Evolutionary conservation across 2,888 invertebrate genomes (phyloP).

Genomic region (Amiota mariae): DNA sequence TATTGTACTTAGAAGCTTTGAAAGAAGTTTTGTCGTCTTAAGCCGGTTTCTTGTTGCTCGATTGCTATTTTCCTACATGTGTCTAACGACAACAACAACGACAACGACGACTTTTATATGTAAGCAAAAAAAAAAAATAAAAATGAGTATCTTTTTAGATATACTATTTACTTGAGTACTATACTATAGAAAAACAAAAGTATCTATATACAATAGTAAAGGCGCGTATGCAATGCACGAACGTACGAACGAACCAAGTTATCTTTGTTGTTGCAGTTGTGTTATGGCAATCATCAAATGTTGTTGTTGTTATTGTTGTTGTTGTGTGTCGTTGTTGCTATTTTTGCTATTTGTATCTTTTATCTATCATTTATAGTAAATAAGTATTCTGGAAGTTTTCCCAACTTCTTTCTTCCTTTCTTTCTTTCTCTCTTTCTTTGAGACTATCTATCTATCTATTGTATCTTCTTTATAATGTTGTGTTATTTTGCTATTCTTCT

Average conservation of each 20-base stretch:
- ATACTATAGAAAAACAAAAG: background rate
- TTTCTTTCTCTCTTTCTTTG: slow-evolving; percentile 16
- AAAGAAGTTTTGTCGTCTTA: slow-evolving; percentile 22
- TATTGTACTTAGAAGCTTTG: slow-evolving; percentile 26
- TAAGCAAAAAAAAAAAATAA: slow-evolving; percentile 16
- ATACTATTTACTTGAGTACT: background rate
- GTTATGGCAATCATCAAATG: slow-evolving; percentile 33
- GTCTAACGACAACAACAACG: slow-evolving; percentile 17
- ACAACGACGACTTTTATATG: slow-evolving; percentile 29
- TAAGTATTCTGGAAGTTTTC: background rate
- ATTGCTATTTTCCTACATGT: slow-evolving; percentile 54
- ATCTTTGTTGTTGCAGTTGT: slow-evolving; percentile 28
- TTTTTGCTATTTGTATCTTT: slow-evolving; percentile 21
- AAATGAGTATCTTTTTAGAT: slow-evolving; percentile 14
- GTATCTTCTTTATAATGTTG: background rate
- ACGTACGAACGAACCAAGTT: slow-evolving; percentile 28
- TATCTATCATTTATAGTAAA: slow-evolving; percentile 17
- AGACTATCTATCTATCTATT: slow-evolving; percentile 8
- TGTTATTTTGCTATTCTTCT: background rate
- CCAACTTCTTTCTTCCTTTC: slow-evolving; percentile 8
- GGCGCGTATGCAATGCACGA: slow-evolving; percentile 26
- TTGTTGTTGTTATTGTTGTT: slow-evolving; percentile 39
- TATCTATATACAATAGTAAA: background rate
- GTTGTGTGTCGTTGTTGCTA: slow-evolving; percentile 34
- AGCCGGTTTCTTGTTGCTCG: slow-evolving; percentile 51